Evolutionary conservation across 2,888 invertebrate species (phyloP), one percentile per base, ranked within the genome.

Genomic region (Drymonia ruficornis): DNA sequence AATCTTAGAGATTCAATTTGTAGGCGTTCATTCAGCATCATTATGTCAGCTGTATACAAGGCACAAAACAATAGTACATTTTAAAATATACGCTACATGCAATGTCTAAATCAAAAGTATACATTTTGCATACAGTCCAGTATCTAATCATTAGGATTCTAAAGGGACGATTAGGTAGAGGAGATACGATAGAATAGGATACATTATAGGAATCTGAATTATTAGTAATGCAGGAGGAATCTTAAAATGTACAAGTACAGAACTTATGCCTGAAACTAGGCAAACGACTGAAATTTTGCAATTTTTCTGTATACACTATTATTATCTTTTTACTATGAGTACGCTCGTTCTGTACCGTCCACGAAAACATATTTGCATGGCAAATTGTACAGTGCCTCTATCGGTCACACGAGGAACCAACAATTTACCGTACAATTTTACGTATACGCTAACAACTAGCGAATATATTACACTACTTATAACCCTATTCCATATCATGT

Each of bases 41-140:
- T 78, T 75, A 82, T 71, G 67, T 74, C 68, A 77, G 82, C 80
- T 73, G 60, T 74, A 76, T 65, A 83, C 81, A 91, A 91, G 91
- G 91, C 91, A 91, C 91, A 85, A 90, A 84, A 85, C 72, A 90
- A 89, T 58, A 47, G 50, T 62, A 59, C 47, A 55, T 46, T 54
- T 57, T 56, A 53, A 51, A 42, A 57, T 62, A 65, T 61, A 53
- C 51, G 81, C 65, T 72, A 72, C 65, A n/a, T n/a, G n/a, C 76
- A 76, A 73, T 49, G 48, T 50, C 36, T 38, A 63, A 65, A 53
- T 45, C 48, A 49, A 59, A 49, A 13, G 40, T 43, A 48, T 52
- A 60, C 57, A n/a, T 50, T 43, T 55, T 44, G 55, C 31, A 49
- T 50, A 54, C 44, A 51, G 51, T 56, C 43, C 47, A 42, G 38